Base-by-base conservation (phyloP, 2,797 vertebrate genomes). In the Clamator glandarius region DNA sequence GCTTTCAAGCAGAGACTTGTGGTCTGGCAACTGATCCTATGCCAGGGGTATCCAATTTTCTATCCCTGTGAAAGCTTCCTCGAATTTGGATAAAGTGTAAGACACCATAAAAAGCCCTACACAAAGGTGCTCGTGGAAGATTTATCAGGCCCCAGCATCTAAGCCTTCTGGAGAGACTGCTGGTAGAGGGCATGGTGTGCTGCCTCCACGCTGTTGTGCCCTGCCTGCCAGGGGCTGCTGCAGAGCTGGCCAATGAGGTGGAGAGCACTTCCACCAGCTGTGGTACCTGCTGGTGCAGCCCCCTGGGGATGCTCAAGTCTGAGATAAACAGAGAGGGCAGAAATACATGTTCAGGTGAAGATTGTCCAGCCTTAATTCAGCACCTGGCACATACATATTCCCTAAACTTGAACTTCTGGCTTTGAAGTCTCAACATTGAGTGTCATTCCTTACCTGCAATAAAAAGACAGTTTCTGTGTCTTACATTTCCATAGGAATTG, bases 191-290 rank as follows among this genome's bases (percentile, higher is more conserved):
- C 74, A 76, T 61, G 13, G 8, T 44, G 16, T 72, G 48, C 29
- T 73, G 15, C 26, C 28, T 44, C 36, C 3, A 1, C 0, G 0
- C 12, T 68, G 44, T 15, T 3, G 1, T 39, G 24, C 15, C 31
- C 44, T 67, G 28, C 54, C 35, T 66, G 52, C 18, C 20, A 8
- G 24, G 3, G 3, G 23, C 51, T 68, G 15, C 62, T 48, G 51
- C 0, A 0, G 33, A 41, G 13, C 19, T 52, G 48, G 52, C 5
- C 6, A 2, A 48, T 15, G 6, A 17, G 17, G 12, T 58, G n/a
- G 39, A 54, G 24, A 35, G 11, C 28, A 31, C 48, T 29, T 48
- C 12, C 2, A 50, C 20, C n/a, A 31, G 21, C 64, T 73, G 2
- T 2, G 7, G 36, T 41, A 66, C 42, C n/a, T 14, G 23, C 19